phyloP scores from a whole-genome alignment of 2,113 vertebrate genomes.

The Nothobranchius furzeri region DNA sequence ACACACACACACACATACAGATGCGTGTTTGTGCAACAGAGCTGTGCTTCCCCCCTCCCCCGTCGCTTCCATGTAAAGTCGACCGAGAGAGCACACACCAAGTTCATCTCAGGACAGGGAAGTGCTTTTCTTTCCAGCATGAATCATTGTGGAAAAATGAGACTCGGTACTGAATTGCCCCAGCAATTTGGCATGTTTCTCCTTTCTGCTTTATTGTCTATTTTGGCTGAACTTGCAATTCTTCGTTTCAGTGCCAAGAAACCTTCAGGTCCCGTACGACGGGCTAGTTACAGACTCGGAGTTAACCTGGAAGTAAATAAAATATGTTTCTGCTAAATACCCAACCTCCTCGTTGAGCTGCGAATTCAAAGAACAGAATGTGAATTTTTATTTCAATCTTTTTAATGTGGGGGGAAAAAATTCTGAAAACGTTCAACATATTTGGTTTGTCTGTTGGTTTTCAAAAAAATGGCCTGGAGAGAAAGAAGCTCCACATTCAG shows the following conservation, averaged over 20 bases:
- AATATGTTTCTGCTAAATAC: slow-evolving; percentile 79
- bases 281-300: slow-evolving; percentile 82
- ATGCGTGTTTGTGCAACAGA: slow-evolving; percentile 13
- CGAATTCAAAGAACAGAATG: no score
- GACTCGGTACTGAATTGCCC: slow-evolving; percentile 85
- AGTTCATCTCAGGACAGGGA: slow-evolving; percentile 89
- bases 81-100: slow-evolving; percentile 79
- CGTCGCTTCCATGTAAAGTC: slow-evolving; percentile 67
- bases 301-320: slow-evolving; percentile 83
- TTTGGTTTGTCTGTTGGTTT: no score
- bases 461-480: slow-evolving; percentile 27
- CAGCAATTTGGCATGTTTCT: slow-evolving; percentile 88
- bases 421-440: no score
- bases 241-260: slow-evolving; percentile 81
- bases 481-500: slow-evolving; percentile 49
- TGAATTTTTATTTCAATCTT: no score
- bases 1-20: background rate
- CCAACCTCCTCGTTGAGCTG: slow-evolving; percentile 7
- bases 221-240: slow-evolving; percentile 92
- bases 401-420: no score
- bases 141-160: slow-evolving; percentile 88
- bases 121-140: slow-evolving; percentile 85
- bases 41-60: background rate
- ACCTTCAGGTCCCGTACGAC: slow-evolving; percentile 86
- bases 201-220: slow-evolving; percentile 91